Percentiles rank a stretch among this genome's conserved stretches.
Conservation (phyloP, 2,888 invertebrate species). For the Monochamus alternatus region DNA sequence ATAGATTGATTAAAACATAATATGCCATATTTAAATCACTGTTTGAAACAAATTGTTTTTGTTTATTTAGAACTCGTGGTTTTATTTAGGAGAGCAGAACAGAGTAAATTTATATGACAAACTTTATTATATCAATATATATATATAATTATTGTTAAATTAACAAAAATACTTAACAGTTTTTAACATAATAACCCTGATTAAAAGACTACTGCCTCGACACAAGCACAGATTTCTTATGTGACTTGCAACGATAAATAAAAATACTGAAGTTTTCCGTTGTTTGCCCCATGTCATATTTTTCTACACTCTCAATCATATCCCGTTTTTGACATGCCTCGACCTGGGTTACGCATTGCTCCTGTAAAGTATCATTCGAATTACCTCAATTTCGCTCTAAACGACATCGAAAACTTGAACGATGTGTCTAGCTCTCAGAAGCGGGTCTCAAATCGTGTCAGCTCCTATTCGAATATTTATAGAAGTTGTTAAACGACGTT, state of each 20-base stretch:
- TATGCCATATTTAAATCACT: too few species aligned
- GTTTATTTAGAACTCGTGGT: too few species aligned
- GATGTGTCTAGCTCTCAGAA: slow-evolving; percentile 17
- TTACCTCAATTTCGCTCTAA: slow-evolving; percentile 24
- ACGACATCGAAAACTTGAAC: slow-evolving; percentile 26
- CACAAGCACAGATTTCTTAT: neutral
- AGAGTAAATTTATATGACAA: too few species aligned
- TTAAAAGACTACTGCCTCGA: neutral
- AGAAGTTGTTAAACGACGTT: slow-evolving; percentile 16
- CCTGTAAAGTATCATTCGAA: slow-evolving; percentile 18
- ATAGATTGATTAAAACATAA: too few species aligned
- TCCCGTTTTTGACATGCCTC: slow-evolving; percentile 4
- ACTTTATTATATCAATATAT: too few species aligned
- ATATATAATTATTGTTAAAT: too few species aligned
- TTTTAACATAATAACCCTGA: too few species aligned
- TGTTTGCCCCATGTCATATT: neutral
- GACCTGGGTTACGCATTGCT: slow-evolving; percentile 7
- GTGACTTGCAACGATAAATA: neutral
- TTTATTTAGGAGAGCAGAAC: too few species aligned
- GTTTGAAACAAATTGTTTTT: too few species aligned
- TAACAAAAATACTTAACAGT: too few species aligned
- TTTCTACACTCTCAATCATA: neutral
- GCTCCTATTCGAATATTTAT: slow-evolving; percentile 24
- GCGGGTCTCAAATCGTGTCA: slow-evolving; percentile 4
- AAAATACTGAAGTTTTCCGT: neutral